phyloP scores from a whole-genome alignment of 1,140 invertebrate species.

The Pseudomyrmex gracilis region DNA sequence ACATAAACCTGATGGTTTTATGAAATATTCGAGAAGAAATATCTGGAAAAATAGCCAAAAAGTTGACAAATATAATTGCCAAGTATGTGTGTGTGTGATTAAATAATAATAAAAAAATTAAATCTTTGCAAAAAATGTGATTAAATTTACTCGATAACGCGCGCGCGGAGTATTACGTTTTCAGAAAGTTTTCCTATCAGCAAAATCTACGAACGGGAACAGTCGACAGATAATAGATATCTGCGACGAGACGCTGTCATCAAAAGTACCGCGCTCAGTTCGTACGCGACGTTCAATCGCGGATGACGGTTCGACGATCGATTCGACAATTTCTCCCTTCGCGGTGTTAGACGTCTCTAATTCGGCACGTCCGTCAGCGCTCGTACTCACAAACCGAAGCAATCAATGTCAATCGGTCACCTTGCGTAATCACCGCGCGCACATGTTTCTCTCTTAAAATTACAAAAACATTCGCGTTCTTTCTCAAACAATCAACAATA shows the following conservation, averaged over 20 bases:
- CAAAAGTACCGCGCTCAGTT: constrained; percentile 60
- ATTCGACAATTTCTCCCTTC: background rate
- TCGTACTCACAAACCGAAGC: background rate
- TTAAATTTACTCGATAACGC: background rate
- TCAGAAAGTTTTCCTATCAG: constrained; percentile 61
- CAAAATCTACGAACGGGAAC: constrained; percentile 45
- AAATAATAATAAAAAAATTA: too few species aligned
- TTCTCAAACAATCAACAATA: background rate
- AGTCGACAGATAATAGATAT: constrained; percentile 50
- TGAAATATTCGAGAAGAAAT: too few species aligned
- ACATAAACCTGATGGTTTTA: too few species aligned
- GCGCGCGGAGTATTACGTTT: background rate
- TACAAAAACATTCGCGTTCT: constrained; percentile 14
- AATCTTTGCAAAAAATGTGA: background rate
- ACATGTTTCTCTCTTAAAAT: background rate
- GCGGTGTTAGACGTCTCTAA: background rate
- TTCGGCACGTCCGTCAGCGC: background rate
- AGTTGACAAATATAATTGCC: too few species aligned
- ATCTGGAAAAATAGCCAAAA: too few species aligned
- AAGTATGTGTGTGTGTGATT: too few species aligned
- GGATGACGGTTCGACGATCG: constrained; percentile 1
- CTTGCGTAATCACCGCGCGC: background rate
- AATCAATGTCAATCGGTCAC: background rate
- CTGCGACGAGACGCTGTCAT: constrained; percentile 45
- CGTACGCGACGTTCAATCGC: constrained; percentile 13